Percentiles rank a stretch among this genome's conserved stretches.
Evolutionary conservation across 2,888 invertebrate genomes (phyloP).

Genomic region (Microplitis deprimator): DNA sequence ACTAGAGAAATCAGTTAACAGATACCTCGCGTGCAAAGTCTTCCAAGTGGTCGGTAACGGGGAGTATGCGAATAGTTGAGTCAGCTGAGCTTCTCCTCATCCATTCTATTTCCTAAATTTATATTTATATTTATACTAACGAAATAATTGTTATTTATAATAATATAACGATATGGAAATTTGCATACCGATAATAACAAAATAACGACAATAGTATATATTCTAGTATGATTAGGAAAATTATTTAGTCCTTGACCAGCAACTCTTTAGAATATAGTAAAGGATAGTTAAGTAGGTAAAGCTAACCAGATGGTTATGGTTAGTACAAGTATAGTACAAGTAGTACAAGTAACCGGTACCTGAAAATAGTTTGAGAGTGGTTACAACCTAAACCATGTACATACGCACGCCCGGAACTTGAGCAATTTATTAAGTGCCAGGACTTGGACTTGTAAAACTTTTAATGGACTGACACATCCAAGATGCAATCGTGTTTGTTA

Average conservation of each 20-base stretch:
- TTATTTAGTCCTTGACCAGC: conserved; percentile 29
- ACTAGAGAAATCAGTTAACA: conserved; percentile 54
- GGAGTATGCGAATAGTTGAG: background rate
- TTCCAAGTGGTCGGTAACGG: conserved; percentile 33
- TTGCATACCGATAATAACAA: background rate
- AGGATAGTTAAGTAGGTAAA: background rate
- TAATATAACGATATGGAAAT: background rate
- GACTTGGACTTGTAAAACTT: conserved; percentile 59
- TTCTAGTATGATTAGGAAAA: background rate
- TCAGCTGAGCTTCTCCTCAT: conserved; percentile 19
- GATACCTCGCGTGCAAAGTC: conserved; percentile 50
- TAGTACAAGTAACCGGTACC: background rate
- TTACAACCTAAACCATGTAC: background rate
- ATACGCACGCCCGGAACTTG: conserved; percentile 38
- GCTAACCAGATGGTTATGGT: background rate
- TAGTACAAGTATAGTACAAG: background rate
- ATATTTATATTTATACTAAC: too few species aligned
- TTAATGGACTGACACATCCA: conserved; percentile 61
- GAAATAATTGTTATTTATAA: too few species aligned
- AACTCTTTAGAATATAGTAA: background rate
- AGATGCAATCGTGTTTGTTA: conserved; percentile 50
- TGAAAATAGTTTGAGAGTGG: conserved; percentile 14
- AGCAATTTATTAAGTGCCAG: conserved; percentile 52
- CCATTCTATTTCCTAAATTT: background rate
- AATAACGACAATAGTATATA: background rate